Percentiles rank a stretch among this genome's conserved stretches.
Conservation (phyloP, 2,113 vertebrate species). For the Columbina picui region DNA sequence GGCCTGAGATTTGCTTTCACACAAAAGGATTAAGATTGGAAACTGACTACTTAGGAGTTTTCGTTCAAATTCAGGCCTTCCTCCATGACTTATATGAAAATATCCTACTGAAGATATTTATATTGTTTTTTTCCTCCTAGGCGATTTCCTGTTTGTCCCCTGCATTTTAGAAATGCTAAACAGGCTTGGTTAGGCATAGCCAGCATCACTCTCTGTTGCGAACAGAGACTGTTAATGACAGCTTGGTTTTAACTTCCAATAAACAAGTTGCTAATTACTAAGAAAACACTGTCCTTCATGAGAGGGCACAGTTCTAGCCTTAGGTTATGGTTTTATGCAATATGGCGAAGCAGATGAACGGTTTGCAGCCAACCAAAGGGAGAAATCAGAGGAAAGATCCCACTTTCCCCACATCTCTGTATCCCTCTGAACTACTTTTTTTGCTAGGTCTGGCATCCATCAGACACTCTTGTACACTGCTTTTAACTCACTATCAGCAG, state of each 20-base stretch:
- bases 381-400: background rate
- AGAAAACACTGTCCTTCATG: background rate
- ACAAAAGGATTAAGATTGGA: background rate
- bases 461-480: background rate
- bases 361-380: slow-evolving; percentile 5
- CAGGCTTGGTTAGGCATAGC: background rate
- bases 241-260: background rate
- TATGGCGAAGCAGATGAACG: background rate
- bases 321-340: background rate
- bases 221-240: background rate
- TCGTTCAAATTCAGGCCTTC: background rate
- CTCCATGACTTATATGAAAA: background rate
- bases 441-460: background rate
- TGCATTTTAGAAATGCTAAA: background rate
- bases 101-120: background rate
- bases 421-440: background rate
- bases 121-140: background rate
- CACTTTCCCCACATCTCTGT: background rate
- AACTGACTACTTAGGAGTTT: background rate
- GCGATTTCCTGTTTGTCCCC: background rate
- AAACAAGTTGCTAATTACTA: background rate
- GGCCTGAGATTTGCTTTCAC: background rate
- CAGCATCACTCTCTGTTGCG: background rate
- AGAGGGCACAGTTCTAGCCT: background rate
- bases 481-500: background rate